Base-by-base conservation (phyloP, 2,113 vertebrate species). In the Cettia cetti region DNA sequence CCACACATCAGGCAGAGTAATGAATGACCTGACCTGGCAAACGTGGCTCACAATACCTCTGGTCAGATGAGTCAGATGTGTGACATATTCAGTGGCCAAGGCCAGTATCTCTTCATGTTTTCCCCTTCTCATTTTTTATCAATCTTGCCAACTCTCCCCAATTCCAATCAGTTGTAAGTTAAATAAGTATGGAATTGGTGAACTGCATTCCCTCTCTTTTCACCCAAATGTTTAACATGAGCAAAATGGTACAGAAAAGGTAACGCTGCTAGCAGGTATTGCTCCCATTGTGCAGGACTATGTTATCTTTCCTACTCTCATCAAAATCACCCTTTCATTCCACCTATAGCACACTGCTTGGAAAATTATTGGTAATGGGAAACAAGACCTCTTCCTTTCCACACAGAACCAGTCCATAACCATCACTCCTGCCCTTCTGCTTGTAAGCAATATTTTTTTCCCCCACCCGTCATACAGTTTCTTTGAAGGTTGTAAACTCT, bases 31-130 rank as follows among this genome's bases (percentile, higher is more conserved):
- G 15, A 56, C 54, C 57, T 65, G 68, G 80, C 28, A 92, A 94
- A 92, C 19, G 20, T 52, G 64, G 75, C 82, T 96, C 15, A 4
- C 37, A 77, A 39, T 70, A 92, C 42, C 81, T 79, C 85, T 75
- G 77, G 72, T 85, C 85, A 81, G 47, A 80, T 94, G 94, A 96
- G 85, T 92, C 82, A 93, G 64, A 71, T 2, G 16, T n/a, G 61
- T 70, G 47, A 92, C 83, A 76, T 92, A 89, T 60, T 86, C 80
- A 95, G 3, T 60, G 64, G 72, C 80, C 69, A 86, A 95, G 82
- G 80, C 85, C 64, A 64, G 47, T 27, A 90, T 59, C 37, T 89
- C 77, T 26, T 54, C 44, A 18, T 45, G 28, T 19, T 84, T 28
- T 70, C n/a, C 44, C 57, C 50, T 61, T 84, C 80, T 53, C 57